Evolutionary conservation across 1,140 invertebrate species (phyloP).

Genomic region (Pseudomyrmex dendroicus): DNA sequence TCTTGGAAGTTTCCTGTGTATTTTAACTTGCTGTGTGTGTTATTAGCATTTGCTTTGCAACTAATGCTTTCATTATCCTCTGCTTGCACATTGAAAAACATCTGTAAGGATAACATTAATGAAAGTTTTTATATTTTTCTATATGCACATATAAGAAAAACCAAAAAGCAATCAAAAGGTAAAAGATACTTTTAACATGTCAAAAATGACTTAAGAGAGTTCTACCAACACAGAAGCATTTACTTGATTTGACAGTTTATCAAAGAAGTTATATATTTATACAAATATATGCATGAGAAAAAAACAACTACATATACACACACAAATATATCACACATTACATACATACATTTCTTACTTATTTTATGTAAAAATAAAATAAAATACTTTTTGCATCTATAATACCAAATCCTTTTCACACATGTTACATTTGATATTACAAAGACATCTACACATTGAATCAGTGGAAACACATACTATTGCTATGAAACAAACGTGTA

Average conservation of each 20-base stretch:
- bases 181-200: neutral
- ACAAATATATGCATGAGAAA: neutral
- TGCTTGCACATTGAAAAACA: slow-evolving; percentile 43
- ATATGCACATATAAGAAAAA: neutral
- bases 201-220: neutral
- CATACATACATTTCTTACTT: neutral
- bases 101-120: slow-evolving; percentile 45
- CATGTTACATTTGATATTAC: too few relatives aligned
- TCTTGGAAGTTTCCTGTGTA: neutral
- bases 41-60: slow-evolving; percentile 21
- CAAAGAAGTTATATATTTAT: neutral
- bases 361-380: neutral
- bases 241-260: neutral
- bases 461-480: too few relatives aligned
- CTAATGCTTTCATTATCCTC: slow-evolving; percentile 22
- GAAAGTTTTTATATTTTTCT: slow-evolving; percentile 7
- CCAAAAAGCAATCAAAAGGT: neutral
- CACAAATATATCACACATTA: neutral
- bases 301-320: neutral
- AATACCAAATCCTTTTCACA: too few relatives aligned
- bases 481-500: too few relatives aligned
- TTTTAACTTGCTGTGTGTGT: neutral
- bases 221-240: neutral
- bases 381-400: too few relatives aligned
- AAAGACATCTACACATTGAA: too few relatives aligned